Base-by-base conservation (phyloP, 2,113 vertebrate genomes). In the Reinhardtius hippoglossoides region DNA sequence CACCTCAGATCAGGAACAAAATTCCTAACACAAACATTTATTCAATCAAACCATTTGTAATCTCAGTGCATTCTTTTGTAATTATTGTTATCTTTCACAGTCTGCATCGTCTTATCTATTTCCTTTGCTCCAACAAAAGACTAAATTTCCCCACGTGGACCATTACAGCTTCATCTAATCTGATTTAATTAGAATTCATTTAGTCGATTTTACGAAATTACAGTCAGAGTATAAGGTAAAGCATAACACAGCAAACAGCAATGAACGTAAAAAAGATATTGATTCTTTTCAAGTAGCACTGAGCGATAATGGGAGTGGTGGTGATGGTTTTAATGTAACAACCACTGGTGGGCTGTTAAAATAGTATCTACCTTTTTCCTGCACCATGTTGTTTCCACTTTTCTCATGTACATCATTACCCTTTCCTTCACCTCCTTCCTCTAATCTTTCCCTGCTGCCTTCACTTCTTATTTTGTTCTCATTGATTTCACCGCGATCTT, bases 111-210 rank as follows among this genome's bases (percentile, higher is more conserved):
- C 81, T 70, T 78, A 75, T 83, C 74, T 56, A 21, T 35, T 37
- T 67, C 8, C 8, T 52, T 8, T 52, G 27, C 27, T 50, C 0
- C 55, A 37, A 57, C 52, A 75, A 67, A 65, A 48, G 73, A 67
- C n/a, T 59, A 13, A 26, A 35, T 76, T 64, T 66, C 23, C 58
- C 31, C 6, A 23, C 0, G 1, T 23, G 26, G 26, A 57, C 55
- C 37, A 61, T 78, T 69, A 69, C 13, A 69, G 69, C 70, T 73
- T 76, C 20, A 62, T 76, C 16, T 61, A 27, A 81, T 79, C 27
- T 59, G 31, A 58, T 68, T 67, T 21, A 56, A 76, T 60, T 50
- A 67, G 46, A 37, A 79, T 76, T 37, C 23, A 24, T 35, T 73
- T 72, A 27, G 35, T 42, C 13, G 12, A 60, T 71, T 76, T 74